These are phyloP conservation scores for Onthophagus sagittarius DNA, from an alignment of 2,888 invertebrate species.

Conservation along the genomic window DNA sequence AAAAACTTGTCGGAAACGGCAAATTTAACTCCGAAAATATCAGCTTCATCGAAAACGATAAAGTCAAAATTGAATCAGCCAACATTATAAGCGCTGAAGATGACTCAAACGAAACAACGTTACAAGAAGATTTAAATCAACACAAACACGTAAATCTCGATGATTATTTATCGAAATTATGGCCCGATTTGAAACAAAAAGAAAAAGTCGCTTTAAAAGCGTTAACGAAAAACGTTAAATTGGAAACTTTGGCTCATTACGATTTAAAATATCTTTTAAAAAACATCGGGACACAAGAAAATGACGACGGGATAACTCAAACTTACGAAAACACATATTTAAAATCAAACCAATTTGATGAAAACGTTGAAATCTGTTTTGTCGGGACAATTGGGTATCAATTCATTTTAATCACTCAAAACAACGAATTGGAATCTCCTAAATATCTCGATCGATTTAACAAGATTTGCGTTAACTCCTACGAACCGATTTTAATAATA, in stretches of 20 bases:
- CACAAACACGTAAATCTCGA: too few species aligned
- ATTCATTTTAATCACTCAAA: not conserved
- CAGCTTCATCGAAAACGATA: not conserved
- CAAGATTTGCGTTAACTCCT: conserved; percentile 1
- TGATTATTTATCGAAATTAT: too few species aligned
- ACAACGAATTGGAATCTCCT: not conserved
- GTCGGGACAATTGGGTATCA: not conserved
- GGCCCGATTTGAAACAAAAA: not conserved
- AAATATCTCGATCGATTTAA: conserved; percentile 4
- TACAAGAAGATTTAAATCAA: too few species aligned
- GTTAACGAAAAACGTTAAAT: not conserved
- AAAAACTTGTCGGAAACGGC: not conserved
- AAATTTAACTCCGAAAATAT: not conserved
- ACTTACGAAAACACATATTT: not conserved
- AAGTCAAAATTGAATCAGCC: not conserved
- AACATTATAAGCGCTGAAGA: too few species aligned
- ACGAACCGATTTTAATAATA: not conserved
- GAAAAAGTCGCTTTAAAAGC: not conserved
- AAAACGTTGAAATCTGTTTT: not conserved
- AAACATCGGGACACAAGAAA: not conserved
- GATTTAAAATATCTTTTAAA: not conserved
- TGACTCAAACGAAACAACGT: too few species aligned
- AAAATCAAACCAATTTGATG: not conserved
- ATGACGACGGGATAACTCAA: not conserved
- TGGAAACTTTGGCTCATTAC: not conserved